Evolutionary conservation across 2,888 invertebrate species (phyloP).

Genomic region (Volucella bombylans): DNA sequence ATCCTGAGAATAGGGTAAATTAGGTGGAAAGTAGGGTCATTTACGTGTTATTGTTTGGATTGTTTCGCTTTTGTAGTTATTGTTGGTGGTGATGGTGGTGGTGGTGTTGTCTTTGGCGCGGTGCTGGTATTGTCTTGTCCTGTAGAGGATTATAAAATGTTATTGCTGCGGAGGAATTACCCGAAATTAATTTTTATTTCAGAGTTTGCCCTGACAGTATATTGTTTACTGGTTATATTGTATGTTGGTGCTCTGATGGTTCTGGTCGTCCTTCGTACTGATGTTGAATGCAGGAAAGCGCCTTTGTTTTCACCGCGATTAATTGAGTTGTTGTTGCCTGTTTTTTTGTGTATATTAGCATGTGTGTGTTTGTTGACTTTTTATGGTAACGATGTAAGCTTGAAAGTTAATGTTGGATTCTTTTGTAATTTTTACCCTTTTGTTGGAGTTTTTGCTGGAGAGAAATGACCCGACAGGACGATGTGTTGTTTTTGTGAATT

Average conservation of each 20-base stretch:
- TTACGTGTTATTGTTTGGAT: conserved; percentile 63
- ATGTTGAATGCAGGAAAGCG: conserved; percentile 14
- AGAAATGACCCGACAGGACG: conserved; percentile 31
- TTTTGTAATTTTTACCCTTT: conserved; percentile 39
- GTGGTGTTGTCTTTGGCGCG: background rate
- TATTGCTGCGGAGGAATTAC: conserved; percentile 71
- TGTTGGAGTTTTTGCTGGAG: conserved; percentile 14
- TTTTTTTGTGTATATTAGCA: background rate
- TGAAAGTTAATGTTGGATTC: conserved; percentile 56
- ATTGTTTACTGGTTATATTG: conserved; percentile 35
- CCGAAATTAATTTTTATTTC: conserved; percentile 73
- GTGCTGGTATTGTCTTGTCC: conserved; percentile 53
- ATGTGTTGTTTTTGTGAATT: conserved; percentile 28
- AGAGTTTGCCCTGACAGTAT: conserved; percentile 45
- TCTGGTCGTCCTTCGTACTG: background rate
- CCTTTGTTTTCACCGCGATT: conserved; percentile 64
- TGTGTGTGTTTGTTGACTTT: background rate
- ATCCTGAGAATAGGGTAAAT: conserved; percentile 72
- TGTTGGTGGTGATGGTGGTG: conserved; percentile 1
- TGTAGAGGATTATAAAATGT: conserved; percentile 72
- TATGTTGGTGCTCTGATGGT: background rate
- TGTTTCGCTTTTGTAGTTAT: conserved; percentile 1
- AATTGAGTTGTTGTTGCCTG: conserved; percentile 62
- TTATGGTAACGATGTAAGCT: conserved; percentile 60
- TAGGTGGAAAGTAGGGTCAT: conserved; percentile 74